These are phyloP conservation scores for Philereme transversata DNA, from an alignment of 2,888 invertebrate species.

Conservation along the genomic window DNA sequence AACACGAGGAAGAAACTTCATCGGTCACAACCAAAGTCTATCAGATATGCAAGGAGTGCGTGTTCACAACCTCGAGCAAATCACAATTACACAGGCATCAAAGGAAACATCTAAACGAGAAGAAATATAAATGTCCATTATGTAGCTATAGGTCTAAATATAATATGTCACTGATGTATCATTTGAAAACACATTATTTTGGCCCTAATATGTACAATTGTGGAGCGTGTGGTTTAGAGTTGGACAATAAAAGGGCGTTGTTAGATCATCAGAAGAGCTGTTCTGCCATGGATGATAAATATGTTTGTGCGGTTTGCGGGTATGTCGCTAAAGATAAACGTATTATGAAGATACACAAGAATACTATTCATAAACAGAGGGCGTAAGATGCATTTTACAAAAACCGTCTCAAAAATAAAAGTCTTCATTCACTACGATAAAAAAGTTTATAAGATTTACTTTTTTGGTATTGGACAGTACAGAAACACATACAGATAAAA, in stretches of 20 bases:
- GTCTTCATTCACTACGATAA: too few species aligned
- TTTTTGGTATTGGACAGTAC: too few species aligned
- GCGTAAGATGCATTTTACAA: background rate
- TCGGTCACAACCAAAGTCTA: conserved; percentile 22
- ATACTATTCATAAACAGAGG: conserved; percentile 4
- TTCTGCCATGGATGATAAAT: conserved; percentile 4
- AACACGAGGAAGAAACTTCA: background rate
- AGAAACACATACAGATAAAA: too few species aligned
- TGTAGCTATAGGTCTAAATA: conserved; percentile 64
- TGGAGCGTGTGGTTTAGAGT: background rate
- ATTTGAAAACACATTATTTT: conserved; percentile 56
- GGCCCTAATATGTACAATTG: conserved; percentile 19
- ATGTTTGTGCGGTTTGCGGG: conserved; percentile 2
- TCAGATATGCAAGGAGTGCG: conserved; percentile 55
- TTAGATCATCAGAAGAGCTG: conserved; percentile 12
- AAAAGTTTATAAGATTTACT: too few species aligned
- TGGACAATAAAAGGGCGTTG: background rate
- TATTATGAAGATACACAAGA: conserved; percentile 8
- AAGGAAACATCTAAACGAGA: conserved; percentile 59
- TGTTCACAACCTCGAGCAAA: conserved; percentile 58
- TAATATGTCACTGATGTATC: conserved; percentile 66
- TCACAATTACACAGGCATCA: conserved; percentile 53
- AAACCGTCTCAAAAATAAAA: too few species aligned
- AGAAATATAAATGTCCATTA: conserved; percentile 57
- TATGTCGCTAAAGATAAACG: background rate